A percentile compares a stretch with the other conserved stretches of the same genome.
These are phyloP conservation scores for Manacus vitellinus DNA, from an alignment of 2,113 vertebrate genomes.

Conservation along the genomic window DNA sequence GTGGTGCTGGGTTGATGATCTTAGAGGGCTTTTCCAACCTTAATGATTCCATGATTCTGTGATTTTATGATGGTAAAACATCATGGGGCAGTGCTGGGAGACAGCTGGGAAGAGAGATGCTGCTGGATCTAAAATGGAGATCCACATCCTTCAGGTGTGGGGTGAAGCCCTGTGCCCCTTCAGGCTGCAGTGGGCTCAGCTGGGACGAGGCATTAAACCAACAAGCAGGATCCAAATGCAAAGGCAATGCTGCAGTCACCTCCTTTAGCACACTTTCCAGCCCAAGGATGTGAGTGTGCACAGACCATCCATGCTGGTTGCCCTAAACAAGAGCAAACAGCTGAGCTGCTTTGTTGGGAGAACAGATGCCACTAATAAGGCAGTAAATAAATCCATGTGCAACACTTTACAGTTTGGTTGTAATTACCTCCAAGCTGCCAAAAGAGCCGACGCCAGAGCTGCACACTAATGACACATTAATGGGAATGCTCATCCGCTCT, in stretches of 20 bases:
- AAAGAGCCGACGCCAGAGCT: background rate
- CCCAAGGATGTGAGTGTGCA: background rate
- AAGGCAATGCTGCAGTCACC: rapidly evolving
- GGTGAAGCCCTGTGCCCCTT: background rate
- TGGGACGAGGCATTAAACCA: background rate
- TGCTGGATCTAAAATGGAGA: background rate
- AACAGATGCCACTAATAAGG: conserved; percentile 33
- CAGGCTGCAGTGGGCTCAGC: rapidly evolving
- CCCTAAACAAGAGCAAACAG: background rate
- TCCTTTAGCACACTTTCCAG: background rate
- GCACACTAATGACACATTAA: conserved; percentile 29
- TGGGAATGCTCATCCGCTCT: background rate
- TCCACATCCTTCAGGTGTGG: background rate
- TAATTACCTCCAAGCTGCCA: conserved; percentile 32
- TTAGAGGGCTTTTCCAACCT: background rate
- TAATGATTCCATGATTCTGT: background rate
- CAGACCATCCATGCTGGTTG: background rate
- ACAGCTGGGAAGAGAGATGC: background rate
- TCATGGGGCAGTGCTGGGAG: background rate
- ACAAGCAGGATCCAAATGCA: background rate
- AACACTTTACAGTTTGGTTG: background rate
- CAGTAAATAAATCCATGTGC: conserved; percentile 41
- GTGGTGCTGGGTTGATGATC: background rate
- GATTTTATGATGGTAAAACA: background rate
- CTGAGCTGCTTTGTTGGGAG: background rate